Percentiles rank a stretch among this genome's conserved stretches.
phyloP scores from a whole-genome alignment of 2,113 vertebrate genomes.

The Fregata magnificens region DNA sequence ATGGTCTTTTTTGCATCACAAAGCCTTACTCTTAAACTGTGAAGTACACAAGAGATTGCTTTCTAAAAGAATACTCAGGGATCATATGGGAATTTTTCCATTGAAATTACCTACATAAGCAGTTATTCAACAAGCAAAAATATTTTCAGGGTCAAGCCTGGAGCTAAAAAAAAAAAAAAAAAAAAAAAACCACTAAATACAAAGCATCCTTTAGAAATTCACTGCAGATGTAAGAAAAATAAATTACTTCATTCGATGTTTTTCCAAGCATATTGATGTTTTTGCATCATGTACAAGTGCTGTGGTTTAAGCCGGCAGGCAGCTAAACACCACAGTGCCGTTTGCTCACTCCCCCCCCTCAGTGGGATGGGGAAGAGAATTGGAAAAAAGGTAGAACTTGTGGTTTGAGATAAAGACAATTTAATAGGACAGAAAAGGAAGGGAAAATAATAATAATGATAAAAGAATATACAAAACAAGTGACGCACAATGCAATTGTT shows the following conservation, averaged over 20 bases:
- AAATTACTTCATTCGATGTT: background rate
- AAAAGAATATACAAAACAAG: background rate
- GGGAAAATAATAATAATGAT: background rate
- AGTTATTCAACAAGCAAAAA: background rate
- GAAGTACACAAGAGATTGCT: background rate
- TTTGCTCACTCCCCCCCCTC: background rate
- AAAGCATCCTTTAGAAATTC: background rate
- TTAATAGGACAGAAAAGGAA: background rate
- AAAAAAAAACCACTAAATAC: background rate
- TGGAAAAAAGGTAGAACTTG: background rate
- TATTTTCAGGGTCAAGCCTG: background rate
- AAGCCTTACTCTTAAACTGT: background rate
- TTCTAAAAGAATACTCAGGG: background rate
- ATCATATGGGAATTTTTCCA: background rate
- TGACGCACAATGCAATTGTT: background rate
- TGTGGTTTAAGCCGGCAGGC: background rate
- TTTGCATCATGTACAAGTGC: background rate
- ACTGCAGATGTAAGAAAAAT: background rate
- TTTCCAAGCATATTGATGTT: background rate
- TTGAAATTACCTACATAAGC: background rate
- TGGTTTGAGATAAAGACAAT: background rate
- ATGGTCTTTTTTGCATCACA: background rate
- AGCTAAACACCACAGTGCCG: background rate
- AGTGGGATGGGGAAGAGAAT: background rate
- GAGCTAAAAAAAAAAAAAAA: background rate